Percentiles rank a stretch among this genome's conserved stretches.
Evolutionary conservation across 2,113 vertebrate genomes (phyloP).

Genomic region (Smithornis capensis): DNA sequence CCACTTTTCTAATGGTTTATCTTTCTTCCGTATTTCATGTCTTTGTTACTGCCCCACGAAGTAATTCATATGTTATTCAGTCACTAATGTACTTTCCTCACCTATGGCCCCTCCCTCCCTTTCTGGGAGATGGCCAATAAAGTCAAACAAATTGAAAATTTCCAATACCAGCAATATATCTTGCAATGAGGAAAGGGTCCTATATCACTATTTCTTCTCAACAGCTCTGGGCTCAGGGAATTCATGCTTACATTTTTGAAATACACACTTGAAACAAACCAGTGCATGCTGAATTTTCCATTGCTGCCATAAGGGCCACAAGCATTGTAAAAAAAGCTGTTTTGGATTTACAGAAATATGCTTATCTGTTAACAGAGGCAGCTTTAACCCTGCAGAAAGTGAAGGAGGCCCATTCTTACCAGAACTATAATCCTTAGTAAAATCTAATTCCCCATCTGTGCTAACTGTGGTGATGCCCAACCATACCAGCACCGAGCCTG

Average conservation of each 20-base stretch:
- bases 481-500: not conserved
- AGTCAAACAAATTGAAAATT: not conserved
- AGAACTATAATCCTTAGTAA: not conserved
- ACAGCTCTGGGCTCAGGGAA: not conserved
- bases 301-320: not conserved
- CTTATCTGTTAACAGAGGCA: not conserved
- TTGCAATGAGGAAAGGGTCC: not conserved
- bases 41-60: not conserved
- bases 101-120: not conserved
- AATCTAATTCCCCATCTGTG: not conserved
- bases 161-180: not conserved
- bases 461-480: accelerated
- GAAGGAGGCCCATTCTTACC: not conserved
- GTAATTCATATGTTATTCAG: not conserved
- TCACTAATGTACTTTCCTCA: not conserved
- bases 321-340: not conserved
- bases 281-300: not conserved
- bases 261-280: not conserved
- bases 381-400: not conserved
- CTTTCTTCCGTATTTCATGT: not conserved
- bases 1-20: not conserved
- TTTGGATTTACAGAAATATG: not conserved
- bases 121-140: not conserved
- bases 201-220: not conserved
- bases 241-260: not conserved